A percentile compares a stretch with the other conserved stretches of the same genome.
Evolutionary conservation across 2,888 invertebrate genomes (phyloP).

Genomic region (Agonopterix alstromeriana): DNA sequence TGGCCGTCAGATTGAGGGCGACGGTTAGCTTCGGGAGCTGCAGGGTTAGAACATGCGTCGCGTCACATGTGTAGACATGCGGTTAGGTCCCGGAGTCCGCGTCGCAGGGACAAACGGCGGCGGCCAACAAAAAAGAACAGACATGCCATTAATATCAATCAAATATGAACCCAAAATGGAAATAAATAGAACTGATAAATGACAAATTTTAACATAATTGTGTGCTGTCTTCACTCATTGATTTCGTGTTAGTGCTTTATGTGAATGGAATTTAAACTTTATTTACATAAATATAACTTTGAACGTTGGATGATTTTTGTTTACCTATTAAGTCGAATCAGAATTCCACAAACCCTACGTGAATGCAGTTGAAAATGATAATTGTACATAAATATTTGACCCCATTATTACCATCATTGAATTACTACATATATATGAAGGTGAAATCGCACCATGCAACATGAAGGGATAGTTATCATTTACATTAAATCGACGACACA

Average conservation of each 20-base stretch:
- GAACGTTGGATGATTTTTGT: not conserved
- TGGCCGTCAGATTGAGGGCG: slow-evolving; percentile 85
- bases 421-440: not conserved
- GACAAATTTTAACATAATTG: slow-evolving; percentile 6
- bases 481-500: not conserved
- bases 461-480: not conserved
- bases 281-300: not conserved
- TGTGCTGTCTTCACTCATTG: slow-evolving; percentile 72
- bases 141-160: slow-evolving; percentile 62
- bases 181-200: slow-evolving; percentile 4
- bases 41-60: slow-evolving; percentile 35
- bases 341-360: no score
- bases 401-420: not conserved
- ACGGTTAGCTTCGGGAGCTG: slow-evolving; percentile 86
- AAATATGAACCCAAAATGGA: not conserved
- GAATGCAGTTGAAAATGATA: no score
- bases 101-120: slow-evolving; percentile 12
- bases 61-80: slow-evolving; percentile 19
- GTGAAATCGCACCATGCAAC: not conserved
- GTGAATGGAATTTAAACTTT: not conserved
- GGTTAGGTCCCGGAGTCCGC: slow-evolving; percentile 17
- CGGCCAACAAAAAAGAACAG: slow-evolving; percentile 53
- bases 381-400: no score
- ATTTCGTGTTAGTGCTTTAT: not conserved
- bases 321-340: no score